Conservation (phyloP, 2,888 invertebrate species). For the Amorpha juglandis region DNA sequence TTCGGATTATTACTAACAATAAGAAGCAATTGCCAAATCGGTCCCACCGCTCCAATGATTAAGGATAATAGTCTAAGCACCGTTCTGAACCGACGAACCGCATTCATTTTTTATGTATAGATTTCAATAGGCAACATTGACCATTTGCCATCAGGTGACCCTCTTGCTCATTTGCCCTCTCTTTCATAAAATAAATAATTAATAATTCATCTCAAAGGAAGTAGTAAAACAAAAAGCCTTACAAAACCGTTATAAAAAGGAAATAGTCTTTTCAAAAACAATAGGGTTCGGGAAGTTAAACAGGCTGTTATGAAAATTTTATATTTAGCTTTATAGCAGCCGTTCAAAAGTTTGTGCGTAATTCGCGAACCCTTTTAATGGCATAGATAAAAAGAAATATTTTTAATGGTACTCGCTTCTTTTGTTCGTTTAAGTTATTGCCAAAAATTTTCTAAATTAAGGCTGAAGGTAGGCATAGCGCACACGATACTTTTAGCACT, state of each 20-base stretch:
- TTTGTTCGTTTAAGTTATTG: slow-evolving; percentile 20
- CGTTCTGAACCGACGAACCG: too few species aligned
- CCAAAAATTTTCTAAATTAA: background rate
- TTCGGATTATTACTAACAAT: too few species aligned
- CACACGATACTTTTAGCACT: too few species aligned
- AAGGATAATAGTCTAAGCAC: too few species aligned
- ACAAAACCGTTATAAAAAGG: background rate
- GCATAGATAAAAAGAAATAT: slow-evolving; percentile 17
- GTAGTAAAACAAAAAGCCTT: background rate
- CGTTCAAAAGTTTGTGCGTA: slow-evolving; percentile 9
- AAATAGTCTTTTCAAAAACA: slow-evolving; percentile 10
- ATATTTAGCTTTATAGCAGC: background rate
- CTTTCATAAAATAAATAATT: too few species aligned
- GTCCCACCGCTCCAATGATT: too few species aligned
- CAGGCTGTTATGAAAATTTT: slow-evolving; percentile 4
- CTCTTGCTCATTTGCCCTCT: too few species aligned
- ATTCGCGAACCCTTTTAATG: slow-evolving; percentile 19
- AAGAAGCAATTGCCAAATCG: too few species aligned
- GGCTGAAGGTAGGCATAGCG: background rate
- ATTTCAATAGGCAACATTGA: too few species aligned
- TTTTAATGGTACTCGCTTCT: slow-evolving; percentile 8
- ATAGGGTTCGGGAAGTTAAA: slow-evolving; percentile 2
- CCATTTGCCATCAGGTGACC: too few species aligned
- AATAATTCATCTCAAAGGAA: slow-evolving; percentile 4
- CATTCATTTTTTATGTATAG: too few species aligned